Evolutionary conservation across 92 coral and sea anemone genomes (phyloP).

Genomic region (Bergia sp.): DNA sequence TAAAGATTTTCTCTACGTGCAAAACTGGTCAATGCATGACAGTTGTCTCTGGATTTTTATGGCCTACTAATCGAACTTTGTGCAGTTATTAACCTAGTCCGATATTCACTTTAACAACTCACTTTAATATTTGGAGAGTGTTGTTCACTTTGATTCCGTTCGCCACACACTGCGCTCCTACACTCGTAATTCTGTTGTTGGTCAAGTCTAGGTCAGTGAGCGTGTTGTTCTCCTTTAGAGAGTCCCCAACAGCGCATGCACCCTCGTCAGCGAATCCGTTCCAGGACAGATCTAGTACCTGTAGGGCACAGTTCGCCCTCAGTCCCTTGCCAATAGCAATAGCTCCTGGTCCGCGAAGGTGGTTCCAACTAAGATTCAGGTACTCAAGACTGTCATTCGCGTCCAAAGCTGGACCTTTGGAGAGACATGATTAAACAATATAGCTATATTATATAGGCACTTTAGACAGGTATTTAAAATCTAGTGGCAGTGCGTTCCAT

Average conservation of each 20-base stretch:
- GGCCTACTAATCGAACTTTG: neutral
- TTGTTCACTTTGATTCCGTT: constrained; percentile 81
- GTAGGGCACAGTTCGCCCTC: constrained; percentile 78
- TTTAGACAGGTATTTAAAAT: no score
- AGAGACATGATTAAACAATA: neutral
- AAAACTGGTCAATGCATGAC: no score
- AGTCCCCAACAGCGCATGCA: constrained; percentile 90
- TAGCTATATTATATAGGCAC: neutral
- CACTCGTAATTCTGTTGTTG: constrained; percentile 83
- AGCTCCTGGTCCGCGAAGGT: constrained; percentile 90
- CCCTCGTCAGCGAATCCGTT: constrained; percentile 96
- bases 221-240: constrained; percentile 85
- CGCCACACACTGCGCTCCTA: constrained; percentile 77
- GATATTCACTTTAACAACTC: neutral
- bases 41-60: no score
- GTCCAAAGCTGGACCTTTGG: constrained; percentile 82
- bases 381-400: constrained; percentile 78
- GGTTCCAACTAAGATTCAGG: constrained; percentile 94
- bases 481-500: no score
- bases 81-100: neutral
- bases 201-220: constrained; percentile 78
- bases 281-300: constrained; percentile 84
- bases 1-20: no score
- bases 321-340: constrained; percentile 87
- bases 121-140: constrained; percentile 82